phyloP scores from a whole-genome alignment of 2,113 vertebrate genomes.

The Sclerurus mexicanus region DNA sequence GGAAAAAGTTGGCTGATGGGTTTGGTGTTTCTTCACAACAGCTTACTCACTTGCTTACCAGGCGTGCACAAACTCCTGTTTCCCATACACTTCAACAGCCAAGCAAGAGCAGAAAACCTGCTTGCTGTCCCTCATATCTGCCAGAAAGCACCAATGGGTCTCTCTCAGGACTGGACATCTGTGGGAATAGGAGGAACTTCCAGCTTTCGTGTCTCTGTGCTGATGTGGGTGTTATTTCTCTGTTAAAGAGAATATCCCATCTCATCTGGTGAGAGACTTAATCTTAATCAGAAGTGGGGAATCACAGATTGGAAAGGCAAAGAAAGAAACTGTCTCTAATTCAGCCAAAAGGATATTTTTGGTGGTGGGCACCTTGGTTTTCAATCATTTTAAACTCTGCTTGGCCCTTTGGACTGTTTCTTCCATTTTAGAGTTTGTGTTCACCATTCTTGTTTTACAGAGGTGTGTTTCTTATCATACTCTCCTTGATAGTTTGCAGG shows the following conservation, averaged over 20 bases:
- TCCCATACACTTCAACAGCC: neutral
- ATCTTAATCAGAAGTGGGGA: neutral
- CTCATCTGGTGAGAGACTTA: neutral
- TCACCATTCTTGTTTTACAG: neutral
- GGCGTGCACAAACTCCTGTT: neutral
- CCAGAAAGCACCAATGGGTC: neutral
- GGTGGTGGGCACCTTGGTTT: neutral
- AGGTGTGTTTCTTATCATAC: neutral
- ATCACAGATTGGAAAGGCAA: neutral
- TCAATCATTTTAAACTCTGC: neutral
- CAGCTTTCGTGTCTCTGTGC: neutral
- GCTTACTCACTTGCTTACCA: neutral
- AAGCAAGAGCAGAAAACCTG: neutral
- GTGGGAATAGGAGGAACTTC: neutral
- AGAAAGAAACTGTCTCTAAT: neutral
- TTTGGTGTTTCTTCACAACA: slow-evolving; percentile 16
- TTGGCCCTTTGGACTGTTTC: neutral
- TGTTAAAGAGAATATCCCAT: neutral
- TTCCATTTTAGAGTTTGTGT: neutral
- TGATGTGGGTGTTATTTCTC: accelerated
- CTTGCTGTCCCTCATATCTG: neutral
- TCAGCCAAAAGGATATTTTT: neutral
- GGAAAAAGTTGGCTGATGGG: neutral
- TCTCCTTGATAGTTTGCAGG: neutral
- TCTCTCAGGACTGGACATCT: neutral